These are phyloP conservation scores for Poeciliopsis infans DNA, from an alignment of 2,797 vertebrate genomes.

Conservation along the genomic window DNA sequence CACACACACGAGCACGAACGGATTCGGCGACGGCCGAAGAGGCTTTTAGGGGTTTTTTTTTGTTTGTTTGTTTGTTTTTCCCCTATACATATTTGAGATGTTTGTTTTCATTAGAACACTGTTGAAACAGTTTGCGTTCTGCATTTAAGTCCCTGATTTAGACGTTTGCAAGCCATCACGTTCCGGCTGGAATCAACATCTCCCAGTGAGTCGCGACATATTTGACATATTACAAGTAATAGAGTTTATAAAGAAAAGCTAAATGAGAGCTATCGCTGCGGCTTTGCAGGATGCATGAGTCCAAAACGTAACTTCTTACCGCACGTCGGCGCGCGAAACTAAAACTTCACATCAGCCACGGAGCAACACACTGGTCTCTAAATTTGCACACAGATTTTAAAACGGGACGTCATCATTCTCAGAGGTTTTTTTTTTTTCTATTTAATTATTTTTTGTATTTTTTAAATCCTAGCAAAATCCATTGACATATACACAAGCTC, in stretches of 20 bases:
- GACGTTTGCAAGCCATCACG: slow-evolving; percentile 25
- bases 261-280: background rate
- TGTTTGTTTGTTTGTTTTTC: background rate
- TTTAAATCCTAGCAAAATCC: background rate
- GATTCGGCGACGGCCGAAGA: slow-evolving; percentile 24
- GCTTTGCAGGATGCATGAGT: background rate
- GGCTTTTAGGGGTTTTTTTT: background rate
- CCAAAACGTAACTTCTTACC: background rate
- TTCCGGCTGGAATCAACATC: slow-evolving; percentile 20
- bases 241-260: background rate
- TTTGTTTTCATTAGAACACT: slow-evolving; percentile 26
- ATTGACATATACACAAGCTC: background rate
- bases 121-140: slow-evolving; percentile 15
- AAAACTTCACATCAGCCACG: background rate
- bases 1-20: background rate
- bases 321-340: background rate
- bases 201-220: background rate
- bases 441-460: background rate
- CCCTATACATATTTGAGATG: slow-evolving; percentile 2
- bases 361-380: background rate
- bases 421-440: background rate
- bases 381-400: background rate
- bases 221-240: background rate
- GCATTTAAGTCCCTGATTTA: slow-evolving; percentile 21
- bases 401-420: background rate